These are phyloP conservation scores for Melanogrammus aeglefinus DNA, from an alignment of 2,797 vertebrate genomes.

Conservation along the genomic window DNA sequence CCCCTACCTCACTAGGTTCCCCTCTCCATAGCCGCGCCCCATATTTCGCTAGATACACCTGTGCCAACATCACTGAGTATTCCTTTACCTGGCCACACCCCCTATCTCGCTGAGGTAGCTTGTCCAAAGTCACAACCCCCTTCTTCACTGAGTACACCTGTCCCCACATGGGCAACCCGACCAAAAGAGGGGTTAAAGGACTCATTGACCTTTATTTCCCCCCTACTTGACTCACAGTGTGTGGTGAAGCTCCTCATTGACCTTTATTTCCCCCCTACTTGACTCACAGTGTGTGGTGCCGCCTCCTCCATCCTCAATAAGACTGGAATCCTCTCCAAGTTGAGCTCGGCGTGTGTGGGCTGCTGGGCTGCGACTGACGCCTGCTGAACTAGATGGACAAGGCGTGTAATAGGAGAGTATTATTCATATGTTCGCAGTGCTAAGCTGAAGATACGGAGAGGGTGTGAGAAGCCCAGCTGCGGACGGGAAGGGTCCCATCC, in stretches of 20 bases:
- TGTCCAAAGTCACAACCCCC: no score
- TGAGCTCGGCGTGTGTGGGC: constrained; percentile 13
- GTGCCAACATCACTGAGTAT: neutral
- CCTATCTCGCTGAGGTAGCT: no score
- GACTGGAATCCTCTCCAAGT: neutral
- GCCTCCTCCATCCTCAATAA: neutral
- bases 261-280: neutral
- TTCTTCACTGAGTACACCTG: no score
- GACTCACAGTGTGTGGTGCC: neutral
- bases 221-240: neutral
- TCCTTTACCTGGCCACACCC: no score
- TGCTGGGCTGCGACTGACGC: constrained; percentile 33
- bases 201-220: neutral
- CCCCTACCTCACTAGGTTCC: constrained; percentile 51
- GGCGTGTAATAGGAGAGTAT: constrained; percentile 1
- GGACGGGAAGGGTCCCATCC: no score
- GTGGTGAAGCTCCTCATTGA: neutral
- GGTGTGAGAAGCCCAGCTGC: neutral
- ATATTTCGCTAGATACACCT: constrained; percentile 78
- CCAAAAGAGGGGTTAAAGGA: neutral
- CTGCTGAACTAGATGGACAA: constrained; percentile 32
- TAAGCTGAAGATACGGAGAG: neutral
- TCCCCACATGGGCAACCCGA: neutral
- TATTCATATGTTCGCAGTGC: neutral
- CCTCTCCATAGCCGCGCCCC: constrained; percentile 54